Base-by-base conservation (phyloP, 2,113 vertebrate species). In the Sorex araneus region DNA sequence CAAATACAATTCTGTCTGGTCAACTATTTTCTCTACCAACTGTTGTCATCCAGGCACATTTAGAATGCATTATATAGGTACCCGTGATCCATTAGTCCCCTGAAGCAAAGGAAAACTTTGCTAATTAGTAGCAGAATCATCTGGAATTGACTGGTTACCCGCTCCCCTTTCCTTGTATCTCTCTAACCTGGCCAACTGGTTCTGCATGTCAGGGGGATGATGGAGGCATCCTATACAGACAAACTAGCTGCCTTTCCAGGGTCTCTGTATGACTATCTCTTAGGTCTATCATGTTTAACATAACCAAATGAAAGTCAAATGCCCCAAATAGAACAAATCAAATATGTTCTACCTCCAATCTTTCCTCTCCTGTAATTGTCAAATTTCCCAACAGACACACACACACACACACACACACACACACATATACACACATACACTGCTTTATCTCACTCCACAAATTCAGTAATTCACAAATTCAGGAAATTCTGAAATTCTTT, bases 1-100 rank as follows among this genome's bases (percentile, higher is more conserved):
- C 54, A 70, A 94, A 79, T 78, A 27, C 70, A 95, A 86, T 40
- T 90, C 82, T 80, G 11, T 95, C 86, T 94, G 83, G 77, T 60
- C 79, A 94, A 94, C 28, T 78, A 82, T 70, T 92, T 95, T 67
- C 71, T 75, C 73, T 92, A 84, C 60, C 21, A 85, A 88, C 60
- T 80, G 89, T 88, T 93, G 64, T 34, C 94, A 83, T 90, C 47
- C 89, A 88, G 57, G 86, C 60, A 71, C 45, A 67, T 92, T 67
- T 87, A 84, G 64, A 91, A 83, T 80, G 34, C 16, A 34, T 32
- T 34, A 34, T 70, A 19, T 67, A 54, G 18, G 8, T 54, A 15
- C 64, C 28, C 1, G 27, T 6, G 27, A 12, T 15, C n/a, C 15
- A 27, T 25, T 36, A 19, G 77, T 36, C 30, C 60, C 25, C 70